Evolutionary conservation across 2,888 invertebrate species (phyloP), one percentile per base, ranked within the genome.

Genomic region (Perithous albicinctus): DNA sequence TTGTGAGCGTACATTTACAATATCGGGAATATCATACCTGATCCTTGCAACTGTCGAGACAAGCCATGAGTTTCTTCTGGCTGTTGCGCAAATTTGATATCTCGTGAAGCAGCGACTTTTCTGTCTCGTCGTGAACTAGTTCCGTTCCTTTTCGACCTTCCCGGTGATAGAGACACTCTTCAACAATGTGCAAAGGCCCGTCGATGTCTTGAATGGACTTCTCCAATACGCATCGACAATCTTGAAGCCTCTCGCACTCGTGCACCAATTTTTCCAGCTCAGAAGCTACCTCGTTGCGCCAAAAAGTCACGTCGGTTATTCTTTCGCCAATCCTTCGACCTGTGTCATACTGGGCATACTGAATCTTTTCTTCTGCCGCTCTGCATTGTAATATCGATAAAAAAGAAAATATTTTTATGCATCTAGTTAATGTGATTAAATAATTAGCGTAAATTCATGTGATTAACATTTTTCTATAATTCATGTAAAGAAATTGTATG

Each of bases 121-220:
- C 98, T 41, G 97, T 97, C 61, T 96, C 94, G 89, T 99, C 98
- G 90, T 98, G 98, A 1, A 98, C 98, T 88, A 98, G 95, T 92
- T 99, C 98, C 87, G 97, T 95, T 64, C 97, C 96, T 93, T 97
- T 96, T 82, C 98, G 94, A 88, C 97, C 97, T 94, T 98, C 98
- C 73, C 98, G 94, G 90, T 98, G 96, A 93, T 98, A 98, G 61
- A 99, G 94, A 91, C 98, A 98, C 93, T 99, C 98, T 93, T 98
- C 98, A 38, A 97, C 97, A 85, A 98, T 97, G 88, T 98, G 98
- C 84, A 98, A 93, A 0, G 98, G 98, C 1, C 97, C 97, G 92
- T 98, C 98, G 75, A 98, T 96, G 90, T 97, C 97, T 67, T 95
- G 94, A 81, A 96, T 93, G 15, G 95, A 95, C 89, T 96, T 95